Percentiles rank a stretch among this genome's conserved stretches.
Evolutionary conservation across 2,888 invertebrate genomes (phyloP).

Genomic region (Acrobasis suavella): DNA sequence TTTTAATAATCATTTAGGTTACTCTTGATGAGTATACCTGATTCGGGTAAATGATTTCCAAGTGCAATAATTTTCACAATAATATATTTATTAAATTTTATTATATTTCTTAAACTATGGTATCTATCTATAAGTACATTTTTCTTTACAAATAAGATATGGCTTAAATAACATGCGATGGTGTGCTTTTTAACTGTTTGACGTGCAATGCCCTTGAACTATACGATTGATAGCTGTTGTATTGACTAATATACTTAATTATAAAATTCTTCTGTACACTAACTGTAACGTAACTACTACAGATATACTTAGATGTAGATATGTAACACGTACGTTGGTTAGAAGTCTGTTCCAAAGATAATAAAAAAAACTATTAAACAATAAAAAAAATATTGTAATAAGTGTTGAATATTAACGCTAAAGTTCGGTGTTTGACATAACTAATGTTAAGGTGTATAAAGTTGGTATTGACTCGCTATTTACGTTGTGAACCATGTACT

Average conservation of each 20-base stretch:
- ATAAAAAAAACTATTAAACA: slow-evolving; percentile 54
- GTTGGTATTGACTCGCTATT: slow-evolving; percentile 24
- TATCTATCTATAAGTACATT: neutral
- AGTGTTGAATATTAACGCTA: slow-evolving; percentile 74
- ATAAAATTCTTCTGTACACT: slow-evolving; percentile 46
- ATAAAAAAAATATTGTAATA: slow-evolving; percentile 63
- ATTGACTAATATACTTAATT: slow-evolving; percentile 37
- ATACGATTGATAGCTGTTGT: slow-evolving; percentile 42
- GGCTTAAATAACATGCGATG: neutral
- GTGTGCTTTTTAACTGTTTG: slow-evolving; percentile 17
- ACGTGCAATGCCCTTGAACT: slow-evolving; percentile 36
- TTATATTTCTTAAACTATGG: neutral
- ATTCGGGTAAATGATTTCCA: neutral
- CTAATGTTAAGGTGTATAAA: slow-evolving; percentile 47
- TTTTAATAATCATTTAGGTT: neutral
- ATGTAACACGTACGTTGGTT: slow-evolving; percentile 62
- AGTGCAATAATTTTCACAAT: slow-evolving; percentile 16
- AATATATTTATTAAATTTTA: slow-evolving; percentile 11
- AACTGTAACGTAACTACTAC: slow-evolving; percentile 45
- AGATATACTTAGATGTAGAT: slow-evolving; percentile 56
- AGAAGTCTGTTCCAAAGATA: slow-evolving; percentile 63
- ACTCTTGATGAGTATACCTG: no score
- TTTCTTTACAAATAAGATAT: neutral
- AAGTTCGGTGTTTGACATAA: slow-evolving; percentile 63
- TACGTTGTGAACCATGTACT: slow-evolving; percentile 6